Evolutionary conservation across 2,888 invertebrate genomes (phyloP).

Genomic region (Griposia aprilina): DNA sequence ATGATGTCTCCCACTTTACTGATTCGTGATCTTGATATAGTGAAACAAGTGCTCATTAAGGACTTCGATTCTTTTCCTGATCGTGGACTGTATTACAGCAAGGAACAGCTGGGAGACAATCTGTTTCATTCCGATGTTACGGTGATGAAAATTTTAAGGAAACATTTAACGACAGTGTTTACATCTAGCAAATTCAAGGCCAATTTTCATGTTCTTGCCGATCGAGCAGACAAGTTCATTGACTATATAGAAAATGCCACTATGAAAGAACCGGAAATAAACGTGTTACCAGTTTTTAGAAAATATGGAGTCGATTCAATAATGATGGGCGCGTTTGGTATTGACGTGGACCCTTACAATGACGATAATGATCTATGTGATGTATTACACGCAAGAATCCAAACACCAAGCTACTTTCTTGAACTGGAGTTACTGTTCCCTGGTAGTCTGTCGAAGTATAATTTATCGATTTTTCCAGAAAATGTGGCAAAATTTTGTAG

Average conservation of each 20-base stretch:
- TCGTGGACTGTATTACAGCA: conserved; percentile 73
- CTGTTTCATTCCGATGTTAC: conserved; percentile 74
- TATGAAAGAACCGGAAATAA: conserved; percentile 58
- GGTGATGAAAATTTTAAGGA: conserved; percentile 73
- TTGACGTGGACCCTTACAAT: conserved; percentile 67
- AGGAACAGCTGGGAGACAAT: conserved; percentile 74
- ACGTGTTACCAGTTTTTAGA: conserved; percentile 62
- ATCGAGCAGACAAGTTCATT: conserved; percentile 71
- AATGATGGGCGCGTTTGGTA: conserved; percentile 65
- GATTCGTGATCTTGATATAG: conserved; percentile 77
- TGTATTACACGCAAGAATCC: conserved; percentile 60
- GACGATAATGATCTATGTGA: conserved; percentile 62
- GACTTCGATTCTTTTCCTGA: conserved; percentile 77
- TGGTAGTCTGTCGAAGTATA: conserved; percentile 60
- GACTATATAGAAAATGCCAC: conserved; percentile 67
- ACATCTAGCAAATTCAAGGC: conserved; percentile 76
- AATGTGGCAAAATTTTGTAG: conserved; percentile 63
- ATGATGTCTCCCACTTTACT: conserved; percentile 75
- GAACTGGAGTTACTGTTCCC: conserved; percentile 73
- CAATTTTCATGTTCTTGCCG: conserved; percentile 67
- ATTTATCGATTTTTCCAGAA: conserved; percentile 66
- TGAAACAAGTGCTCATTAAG: conserved; percentile 77
- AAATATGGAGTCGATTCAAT: conserved; percentile 70
- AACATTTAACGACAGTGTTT: conserved; percentile 75
- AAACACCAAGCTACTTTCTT: conserved; percentile 59